Evolutionary conservation across 2,797 vertebrate species (phyloP).

Genomic region (Enteromius paludinosus): DNA sequence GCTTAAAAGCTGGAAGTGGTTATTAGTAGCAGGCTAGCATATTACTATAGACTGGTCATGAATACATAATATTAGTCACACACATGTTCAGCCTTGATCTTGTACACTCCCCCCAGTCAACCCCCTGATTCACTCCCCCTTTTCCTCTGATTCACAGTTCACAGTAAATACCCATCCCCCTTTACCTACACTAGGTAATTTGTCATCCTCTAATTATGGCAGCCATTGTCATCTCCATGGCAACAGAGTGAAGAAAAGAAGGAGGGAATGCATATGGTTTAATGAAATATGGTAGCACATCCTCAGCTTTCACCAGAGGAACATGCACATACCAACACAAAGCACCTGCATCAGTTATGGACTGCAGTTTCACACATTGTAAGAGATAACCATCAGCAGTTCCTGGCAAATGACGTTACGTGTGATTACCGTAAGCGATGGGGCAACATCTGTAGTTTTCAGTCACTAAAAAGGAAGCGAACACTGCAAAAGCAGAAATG

Average conservation of each 20-base stretch:
- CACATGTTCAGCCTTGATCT: not conserved
- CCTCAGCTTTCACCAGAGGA: constrained; percentile 30
- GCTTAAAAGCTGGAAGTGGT: not conserved
- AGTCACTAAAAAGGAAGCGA: constrained; percentile 48
- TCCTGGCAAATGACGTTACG: constrained; percentile 1
- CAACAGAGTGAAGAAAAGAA: constrained; percentile 37
- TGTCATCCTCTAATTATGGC: constrained; percentile 44
- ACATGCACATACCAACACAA: constrained; percentile 10
- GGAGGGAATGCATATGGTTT: constrained; percentile 9
- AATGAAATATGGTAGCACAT: constrained; percentile 43
- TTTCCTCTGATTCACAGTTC: constrained; percentile 33
- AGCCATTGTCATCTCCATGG: constrained; percentile 51
- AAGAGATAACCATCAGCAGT: constrained; percentile 29
- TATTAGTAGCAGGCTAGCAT: not conserved
- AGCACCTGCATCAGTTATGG: constrained; percentile 1
- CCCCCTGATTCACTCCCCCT: constrained; percentile 18
- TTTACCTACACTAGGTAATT: constrained; percentile 23
- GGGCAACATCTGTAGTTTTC: constrained; percentile 22
- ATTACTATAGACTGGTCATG: constrained; percentile 11
- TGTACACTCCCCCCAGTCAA: not conserved
- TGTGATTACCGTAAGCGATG: constrained; percentile 13
- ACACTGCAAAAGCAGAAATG: constrained; percentile 50
- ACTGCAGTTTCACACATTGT: not conserved
- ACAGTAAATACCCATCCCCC: constrained; percentile 27
- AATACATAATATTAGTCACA: constrained; percentile 20